phyloP scores from a whole-genome alignment of 2,888 invertebrate genomes.

The Physocephala rufipes region DNA sequence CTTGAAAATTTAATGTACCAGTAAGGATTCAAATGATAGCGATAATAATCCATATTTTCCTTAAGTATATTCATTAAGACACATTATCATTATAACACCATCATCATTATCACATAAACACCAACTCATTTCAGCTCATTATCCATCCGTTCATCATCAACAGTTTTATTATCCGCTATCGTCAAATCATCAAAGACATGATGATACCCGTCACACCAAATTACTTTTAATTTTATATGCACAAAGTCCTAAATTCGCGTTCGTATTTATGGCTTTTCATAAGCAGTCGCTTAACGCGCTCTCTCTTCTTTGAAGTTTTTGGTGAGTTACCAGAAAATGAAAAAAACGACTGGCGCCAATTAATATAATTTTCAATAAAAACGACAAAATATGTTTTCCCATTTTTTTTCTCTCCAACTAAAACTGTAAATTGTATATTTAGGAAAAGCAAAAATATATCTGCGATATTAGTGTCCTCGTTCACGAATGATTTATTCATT shows the following conservation, averaged over 20 bases:
- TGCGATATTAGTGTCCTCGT: no score
- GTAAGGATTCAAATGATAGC: no score
- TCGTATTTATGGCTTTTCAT: neutral
- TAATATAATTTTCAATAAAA: neutral
- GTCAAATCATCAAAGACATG: neutral
- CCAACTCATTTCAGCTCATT: neutral
- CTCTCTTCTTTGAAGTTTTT: neutral
- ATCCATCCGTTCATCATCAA: neutral
- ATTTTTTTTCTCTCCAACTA: no score
- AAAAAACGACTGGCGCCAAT: slow-evolving; percentile 4
- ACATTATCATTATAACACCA: neutral
- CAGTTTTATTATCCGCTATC: neutral
- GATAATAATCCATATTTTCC: no score
- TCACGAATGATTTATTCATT: neutral
- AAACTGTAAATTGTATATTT: no score
- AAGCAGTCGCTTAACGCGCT: no score
- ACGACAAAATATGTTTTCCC: neutral
- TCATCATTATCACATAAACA: neutral
- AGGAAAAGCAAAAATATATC: no score
- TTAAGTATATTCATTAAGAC: neutral
- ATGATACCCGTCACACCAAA: neutral
- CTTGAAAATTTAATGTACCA: neutral
- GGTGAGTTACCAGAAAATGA: slow-evolving; percentile 11
- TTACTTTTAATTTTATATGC: slow-evolving; percentile 3
- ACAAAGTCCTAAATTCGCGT: no score